Conservation (phyloP, 2,888 invertebrate species). For the Machimus atricapillus region DNA sequence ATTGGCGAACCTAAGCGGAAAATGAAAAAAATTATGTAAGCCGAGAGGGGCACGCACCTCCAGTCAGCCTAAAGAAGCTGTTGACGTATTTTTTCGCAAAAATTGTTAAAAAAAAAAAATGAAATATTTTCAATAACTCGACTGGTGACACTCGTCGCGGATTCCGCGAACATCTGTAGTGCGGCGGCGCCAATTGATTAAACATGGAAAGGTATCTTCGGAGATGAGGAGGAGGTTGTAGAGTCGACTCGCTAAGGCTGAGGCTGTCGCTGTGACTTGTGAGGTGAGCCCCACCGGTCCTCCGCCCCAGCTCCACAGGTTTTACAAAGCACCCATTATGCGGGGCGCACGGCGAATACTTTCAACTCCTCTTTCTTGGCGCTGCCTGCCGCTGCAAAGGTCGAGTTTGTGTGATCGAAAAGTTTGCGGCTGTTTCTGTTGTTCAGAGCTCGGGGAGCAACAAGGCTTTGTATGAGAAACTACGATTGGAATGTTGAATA, state of each 20-base stretch:
- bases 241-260: not conserved
- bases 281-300: not conserved
- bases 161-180: constrained; percentile 32
- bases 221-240: not conserved
- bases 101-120: not conserved
- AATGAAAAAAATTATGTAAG: not conserved
- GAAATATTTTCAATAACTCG: not conserved
- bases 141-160: not conserved
- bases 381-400: not conserved
- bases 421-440: constrained; percentile 24
- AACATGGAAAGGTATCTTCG: not conserved
- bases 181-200: constrained; percentile 39
- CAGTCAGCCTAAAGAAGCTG: not conserved
- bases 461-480: constrained; percentile 28
- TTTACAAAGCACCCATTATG: not conserved
- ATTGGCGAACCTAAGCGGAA: not conserved
- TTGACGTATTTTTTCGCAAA: not conserved
- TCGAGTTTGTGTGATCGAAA: constrained; percentile 11
- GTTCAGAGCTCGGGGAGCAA: not conserved
- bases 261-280: not conserved
- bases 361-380: not conserved
- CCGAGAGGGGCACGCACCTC: not conserved
- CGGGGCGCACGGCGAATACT: not conserved
- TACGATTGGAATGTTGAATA: not conserved
- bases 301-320: not conserved